These are phyloP conservation scores for Aleiodes alternator DNA, from an alignment of 2,888 invertebrate genomes.

Conservation along the genomic window DNA sequence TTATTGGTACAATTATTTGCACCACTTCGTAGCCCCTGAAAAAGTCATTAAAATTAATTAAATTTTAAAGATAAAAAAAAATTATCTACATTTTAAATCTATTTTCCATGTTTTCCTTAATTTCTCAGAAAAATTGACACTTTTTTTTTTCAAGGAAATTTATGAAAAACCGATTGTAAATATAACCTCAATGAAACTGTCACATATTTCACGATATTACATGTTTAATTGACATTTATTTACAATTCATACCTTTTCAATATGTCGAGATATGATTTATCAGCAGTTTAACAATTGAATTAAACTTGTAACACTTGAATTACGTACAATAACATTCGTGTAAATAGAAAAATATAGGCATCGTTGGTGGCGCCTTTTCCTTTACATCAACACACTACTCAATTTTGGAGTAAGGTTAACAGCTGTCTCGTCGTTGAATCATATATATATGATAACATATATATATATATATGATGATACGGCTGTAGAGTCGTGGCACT, in stretches of 20 bases:
- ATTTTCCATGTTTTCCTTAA: not conserved
- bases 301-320: not conserved
- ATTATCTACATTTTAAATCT: too few species aligned
- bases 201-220: not conserved
- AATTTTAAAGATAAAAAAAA: too few species aligned
- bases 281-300: too few species aligned
- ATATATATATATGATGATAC: not conserved
- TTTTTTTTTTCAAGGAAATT: not conserved
- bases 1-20: not conserved
- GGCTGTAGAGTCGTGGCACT: conserved; percentile 2
- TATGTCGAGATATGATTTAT: too few species aligned
- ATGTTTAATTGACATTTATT: not conserved
- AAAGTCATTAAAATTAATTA: too few species aligned
- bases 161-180: conserved; percentile 19
- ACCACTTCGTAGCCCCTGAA: not conserved
- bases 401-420: not conserved
- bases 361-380: not conserved
- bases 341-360: conserved; percentile 18
- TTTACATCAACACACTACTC: conserved; percentile 6
- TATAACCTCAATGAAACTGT: conserved; percentile 37
- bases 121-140: not conserved
- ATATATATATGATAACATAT: too few species aligned
- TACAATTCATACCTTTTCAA: too few species aligned
- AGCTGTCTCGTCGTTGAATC: not conserved
- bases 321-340: not conserved